phyloP scores from a whole-genome alignment of 1,140 invertebrate species.

The Zaprionus ornatus region DNA sequence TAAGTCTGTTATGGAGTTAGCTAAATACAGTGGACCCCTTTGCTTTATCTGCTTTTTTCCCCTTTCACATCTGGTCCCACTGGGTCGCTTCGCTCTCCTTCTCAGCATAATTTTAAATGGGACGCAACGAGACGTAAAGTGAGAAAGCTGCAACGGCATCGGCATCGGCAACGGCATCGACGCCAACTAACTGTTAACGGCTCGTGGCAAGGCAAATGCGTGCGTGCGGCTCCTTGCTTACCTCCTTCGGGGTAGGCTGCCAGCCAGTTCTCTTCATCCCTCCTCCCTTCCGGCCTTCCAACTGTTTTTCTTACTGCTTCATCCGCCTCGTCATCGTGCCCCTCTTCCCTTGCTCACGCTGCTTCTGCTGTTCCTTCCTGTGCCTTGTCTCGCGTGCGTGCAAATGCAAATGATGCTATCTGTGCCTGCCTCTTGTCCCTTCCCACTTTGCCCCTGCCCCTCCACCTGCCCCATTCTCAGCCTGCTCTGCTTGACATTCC shows the following conservation, averaged over 20 bases:
- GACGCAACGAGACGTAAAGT: constrained; percentile 80
- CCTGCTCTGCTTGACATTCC: constrained; percentile 71
- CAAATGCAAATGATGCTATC: constrained; percentile 79
- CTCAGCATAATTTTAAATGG: constrained; percentile 80
- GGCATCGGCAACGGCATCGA: constrained; percentile 14
- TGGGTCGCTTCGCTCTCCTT: constrained; percentile 37
- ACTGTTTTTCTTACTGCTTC: neutral
- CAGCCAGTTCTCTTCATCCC: neutral
- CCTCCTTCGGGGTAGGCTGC: neutral
- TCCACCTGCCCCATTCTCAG: neutral
- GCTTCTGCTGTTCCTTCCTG: neutral
- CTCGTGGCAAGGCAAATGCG: constrained; percentile 46
- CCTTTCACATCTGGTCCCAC: neutral
- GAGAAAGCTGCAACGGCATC: constrained; percentile 64
- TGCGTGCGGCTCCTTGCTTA: constrained; percentile 41
- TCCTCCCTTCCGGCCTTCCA: neutral
- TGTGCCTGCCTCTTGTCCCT: constrained; percentile 45
- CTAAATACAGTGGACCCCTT: too few species aligned
- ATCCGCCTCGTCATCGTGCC: constrained; percentile 12
- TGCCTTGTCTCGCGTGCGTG: constrained; percentile 29
- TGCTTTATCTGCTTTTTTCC: neutral
- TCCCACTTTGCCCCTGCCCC: neutral
- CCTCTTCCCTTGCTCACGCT: neutral
- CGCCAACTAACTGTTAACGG: constrained; percentile 74
- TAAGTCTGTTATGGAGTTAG: too few species aligned